Evolutionary conservation across 2,888 invertebrate species (phyloP).

Genomic region (Agonopterix alstromeriana): DNA sequence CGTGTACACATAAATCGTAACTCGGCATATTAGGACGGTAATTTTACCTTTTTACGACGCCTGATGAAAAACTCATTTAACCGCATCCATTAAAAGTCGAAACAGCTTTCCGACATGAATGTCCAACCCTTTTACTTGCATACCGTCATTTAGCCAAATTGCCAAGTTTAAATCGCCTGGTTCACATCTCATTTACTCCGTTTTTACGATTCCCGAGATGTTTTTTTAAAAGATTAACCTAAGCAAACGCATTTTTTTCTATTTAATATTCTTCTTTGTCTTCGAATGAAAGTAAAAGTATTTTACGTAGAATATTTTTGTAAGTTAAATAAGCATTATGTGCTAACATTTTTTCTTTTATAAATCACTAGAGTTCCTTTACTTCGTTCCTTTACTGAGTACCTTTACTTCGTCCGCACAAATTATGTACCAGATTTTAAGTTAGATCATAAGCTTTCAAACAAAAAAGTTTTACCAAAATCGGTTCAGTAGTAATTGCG

Average conservation of each 20-base stretch:
- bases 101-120: slow-evolving; percentile 13
- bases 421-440: too few relatives aligned
- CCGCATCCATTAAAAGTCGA: slow-evolving; percentile 18
- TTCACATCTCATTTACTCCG: slow-evolving; percentile 58
- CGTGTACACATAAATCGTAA: too few relatives aligned
- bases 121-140: slow-evolving; percentile 24
- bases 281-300: too few relatives aligned
- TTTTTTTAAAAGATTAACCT: slow-evolving; percentile 14
- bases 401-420: too few relatives aligned
- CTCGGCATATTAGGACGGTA: background rate
- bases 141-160: slow-evolving; percentile 48
- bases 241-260: slow-evolving; percentile 1
- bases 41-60: slow-evolving; percentile 4
- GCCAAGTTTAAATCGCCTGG: slow-evolving; percentile 50
- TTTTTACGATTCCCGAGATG: slow-evolving; percentile 42
- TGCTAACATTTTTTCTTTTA: too few relatives aligned
- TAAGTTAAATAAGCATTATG: too few relatives aligned
- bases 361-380: too few relatives aligned
- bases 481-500: too few relatives aligned
- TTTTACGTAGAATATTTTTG: too few relatives aligned
- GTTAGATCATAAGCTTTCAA: too few relatives aligned
- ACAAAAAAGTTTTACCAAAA: too few relatives aligned
- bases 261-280: background rate
- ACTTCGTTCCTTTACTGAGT: too few relatives aligned
- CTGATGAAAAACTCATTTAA: slow-evolving; percentile 8